Evolutionary conservation across 2,888 invertebrate genomes (phyloP), one percentile per base, ranked within the genome.

Genomic region (Bellardia bayeri): DNA sequence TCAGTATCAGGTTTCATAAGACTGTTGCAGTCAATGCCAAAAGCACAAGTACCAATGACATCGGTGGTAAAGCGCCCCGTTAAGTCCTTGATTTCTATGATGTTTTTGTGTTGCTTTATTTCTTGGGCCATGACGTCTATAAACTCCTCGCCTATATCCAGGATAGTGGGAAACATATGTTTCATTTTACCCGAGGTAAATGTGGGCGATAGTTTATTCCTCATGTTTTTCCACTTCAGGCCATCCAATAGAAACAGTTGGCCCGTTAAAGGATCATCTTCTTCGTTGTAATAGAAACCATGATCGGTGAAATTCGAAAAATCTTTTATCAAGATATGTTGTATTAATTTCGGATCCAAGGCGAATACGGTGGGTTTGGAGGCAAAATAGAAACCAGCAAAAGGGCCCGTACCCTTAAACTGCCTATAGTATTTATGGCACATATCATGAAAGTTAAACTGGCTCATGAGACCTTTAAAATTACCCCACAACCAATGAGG

Each of bases 11-110:
- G 92, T 88, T 94, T 90, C 6, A 91, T 90, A 51, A 94, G 90
- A 40, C 94, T 93, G 83, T 94, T 94, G 85, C 94, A 93, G 11
- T 94, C 93, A 11, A 94, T 91, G 1, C 94, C 94, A 86, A 95
- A 95, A 2, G 94, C 94, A 89, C 94, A 94, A 0, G 91, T 91
- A 0, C 94, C 94, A 58, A 95, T 94, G 0, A 95, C 94, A 89
- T 95, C 95, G 3, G 94, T 94, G 0, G 94, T 94, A 84, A 93
- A 95, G 14, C 94, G 92, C 0, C 94, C 93, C 30, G 93, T 88
- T 4, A 94, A 69, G 4, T 94, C 94, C 76, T 93, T 93, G 0
- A 94, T 88, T 85, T 95, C 94, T 91, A 94, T 83, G 90, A 94
- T 51, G 8, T 88, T 72, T 0, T 61, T 42, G 3, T 75, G 14